phyloP scores from a whole-genome alignment of 2,797 vertebrate species.

The Pteropus rufus region DNA sequence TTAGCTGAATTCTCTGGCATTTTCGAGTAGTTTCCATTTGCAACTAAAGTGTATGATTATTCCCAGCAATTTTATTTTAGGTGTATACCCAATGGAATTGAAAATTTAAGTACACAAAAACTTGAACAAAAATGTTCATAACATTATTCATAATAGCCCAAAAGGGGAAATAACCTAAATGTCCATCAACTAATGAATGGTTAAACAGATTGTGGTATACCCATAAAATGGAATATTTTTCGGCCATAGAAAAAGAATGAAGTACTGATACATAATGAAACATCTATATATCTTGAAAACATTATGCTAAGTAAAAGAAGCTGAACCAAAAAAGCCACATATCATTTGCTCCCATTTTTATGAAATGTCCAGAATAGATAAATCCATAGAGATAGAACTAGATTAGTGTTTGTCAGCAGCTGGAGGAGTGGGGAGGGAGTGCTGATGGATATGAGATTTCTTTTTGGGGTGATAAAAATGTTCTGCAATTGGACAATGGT shows the following conservation, averaged over 20 bases:
- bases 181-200: neutral
- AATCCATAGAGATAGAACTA: neutral
- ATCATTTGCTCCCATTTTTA: neutral
- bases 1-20: slow-evolving; percentile 30
- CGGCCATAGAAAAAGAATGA: neutral
- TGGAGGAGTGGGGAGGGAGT: neutral
- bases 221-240: neutral
- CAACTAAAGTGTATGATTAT: neutral
- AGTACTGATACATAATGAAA: neutral
- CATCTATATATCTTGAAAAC: neutral
- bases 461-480: neutral
- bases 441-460: neutral
- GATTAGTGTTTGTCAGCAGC: neutral
- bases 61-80: slow-evolving; percentile 1
- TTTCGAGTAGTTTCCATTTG: slow-evolving; percentile 34
- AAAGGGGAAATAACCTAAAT: slow-evolving; percentile 2
- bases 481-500: neutral
- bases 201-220: neutral
- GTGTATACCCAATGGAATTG: neutral
- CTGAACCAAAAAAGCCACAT: neutral
- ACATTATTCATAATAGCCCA: slow-evolving; percentile 1
- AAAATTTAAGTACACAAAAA: neutral
- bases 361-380: neutral
- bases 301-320: neutral
- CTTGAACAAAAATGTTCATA: neutral